Evolutionary conservation across 2,888 invertebrate genomes (phyloP).

Genomic region (Tetragnatha montana): DNA sequence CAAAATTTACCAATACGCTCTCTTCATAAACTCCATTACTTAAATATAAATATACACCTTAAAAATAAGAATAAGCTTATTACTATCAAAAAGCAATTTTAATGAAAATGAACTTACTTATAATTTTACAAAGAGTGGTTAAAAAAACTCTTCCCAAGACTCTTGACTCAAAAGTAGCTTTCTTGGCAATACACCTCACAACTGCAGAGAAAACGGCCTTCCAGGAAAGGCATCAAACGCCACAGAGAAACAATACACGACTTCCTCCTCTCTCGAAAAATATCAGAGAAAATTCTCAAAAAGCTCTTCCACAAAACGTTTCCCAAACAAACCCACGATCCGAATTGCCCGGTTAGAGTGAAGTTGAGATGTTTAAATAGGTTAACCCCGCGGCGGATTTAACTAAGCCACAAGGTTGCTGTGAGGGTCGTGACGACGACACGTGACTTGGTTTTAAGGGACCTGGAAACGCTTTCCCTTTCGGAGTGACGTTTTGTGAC

Average conservation of each 20-base stretch:
- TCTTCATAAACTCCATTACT: too few relatives aligned
- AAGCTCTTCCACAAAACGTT: conserved; percentile 10
- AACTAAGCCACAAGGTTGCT: conserved; percentile 62
- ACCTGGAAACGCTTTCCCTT: conserved; percentile 57
- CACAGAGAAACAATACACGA: not conserved
- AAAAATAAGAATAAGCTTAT: too few relatives aligned
- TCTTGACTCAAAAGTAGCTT: not conserved
- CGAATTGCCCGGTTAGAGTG: conserved; percentile 28
- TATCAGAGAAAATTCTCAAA: conserved; percentile 23
- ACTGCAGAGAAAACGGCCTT: not conserved
- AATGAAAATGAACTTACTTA: too few relatives aligned
- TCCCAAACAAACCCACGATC: conserved; percentile 31
- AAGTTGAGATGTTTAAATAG: conserved; percentile 62
- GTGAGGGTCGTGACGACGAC: conserved; percentile 35
- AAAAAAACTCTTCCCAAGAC: not conserved
- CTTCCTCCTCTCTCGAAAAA: not conserved
- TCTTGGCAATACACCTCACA: not conserved
- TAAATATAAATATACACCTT: too few relatives aligned
- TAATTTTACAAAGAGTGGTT: too few relatives aligned
- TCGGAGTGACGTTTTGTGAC: not conserved
- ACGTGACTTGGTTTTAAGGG: conserved; percentile 62
- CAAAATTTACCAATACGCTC: too few relatives aligned
- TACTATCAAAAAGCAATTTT: too few relatives aligned
- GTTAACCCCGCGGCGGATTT: conserved; percentile 57
- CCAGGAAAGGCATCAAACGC: not conserved